These are phyloP conservation scores for Euproctis similis DNA, from an alignment of 2,888 invertebrate species.

Conservation along the genomic window DNA sequence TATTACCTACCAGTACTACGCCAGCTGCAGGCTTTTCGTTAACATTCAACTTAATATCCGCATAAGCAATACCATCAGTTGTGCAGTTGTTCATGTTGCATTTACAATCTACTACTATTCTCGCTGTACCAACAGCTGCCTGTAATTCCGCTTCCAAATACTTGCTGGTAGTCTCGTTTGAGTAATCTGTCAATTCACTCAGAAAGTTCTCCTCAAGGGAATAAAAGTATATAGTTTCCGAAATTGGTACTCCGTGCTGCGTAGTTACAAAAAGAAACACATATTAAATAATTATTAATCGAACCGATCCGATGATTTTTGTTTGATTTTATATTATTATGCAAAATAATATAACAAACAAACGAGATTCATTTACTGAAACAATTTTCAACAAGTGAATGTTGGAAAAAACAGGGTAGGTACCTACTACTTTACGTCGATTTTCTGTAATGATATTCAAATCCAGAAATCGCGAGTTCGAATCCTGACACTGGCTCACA, in stretches of 20 bases:
- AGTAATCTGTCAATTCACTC: constrained; percentile 42
- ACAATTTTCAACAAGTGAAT: no score
- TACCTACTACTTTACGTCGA: no score
- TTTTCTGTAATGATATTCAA: no score
- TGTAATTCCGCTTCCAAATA: constrained; percentile 26
- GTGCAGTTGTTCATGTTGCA: constrained; percentile 37
- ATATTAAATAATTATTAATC: no score
- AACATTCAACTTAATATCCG: constrained; percentile 33
- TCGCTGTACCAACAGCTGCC: constrained; percentile 36
- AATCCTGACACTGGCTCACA: no score
- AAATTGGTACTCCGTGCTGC: constrained; percentile 40
- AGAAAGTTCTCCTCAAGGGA: constrained; percentile 52
- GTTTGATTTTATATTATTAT: no score
- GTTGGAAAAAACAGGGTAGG: no score
- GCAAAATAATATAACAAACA: no score
- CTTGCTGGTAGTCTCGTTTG: constrained; percentile 42
- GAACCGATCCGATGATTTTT: no score
- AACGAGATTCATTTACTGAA: no score
- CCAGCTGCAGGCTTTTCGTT: constrained; percentile 31
- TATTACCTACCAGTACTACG: constrained; percentile 27
- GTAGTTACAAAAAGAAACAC: no score
- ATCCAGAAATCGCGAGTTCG: no score
- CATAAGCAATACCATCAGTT: constrained; percentile 32
- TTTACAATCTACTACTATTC: constrained; percentile 38
- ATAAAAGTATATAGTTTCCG: constrained; percentile 35